These are phyloP conservation scores for Oxyteleia sp. DNA, from an alignment of 2,888 invertebrate genomes.

Conservation along the genomic window DNA sequence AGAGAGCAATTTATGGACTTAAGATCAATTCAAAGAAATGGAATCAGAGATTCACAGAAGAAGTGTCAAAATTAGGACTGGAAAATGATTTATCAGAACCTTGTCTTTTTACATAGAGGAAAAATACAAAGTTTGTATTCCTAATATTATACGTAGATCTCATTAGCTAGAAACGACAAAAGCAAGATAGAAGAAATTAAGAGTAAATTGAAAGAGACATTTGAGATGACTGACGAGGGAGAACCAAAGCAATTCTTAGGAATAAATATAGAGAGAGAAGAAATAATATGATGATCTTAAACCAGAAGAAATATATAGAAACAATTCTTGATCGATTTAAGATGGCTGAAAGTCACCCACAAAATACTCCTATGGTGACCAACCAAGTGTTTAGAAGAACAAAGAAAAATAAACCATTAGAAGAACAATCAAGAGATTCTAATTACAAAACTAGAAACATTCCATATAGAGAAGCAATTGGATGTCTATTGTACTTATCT, in stretches of 20 bases:
- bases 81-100: conserved; percentile 72
- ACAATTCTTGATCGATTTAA: conserved; percentile 55
- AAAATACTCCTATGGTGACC: conserved; percentile 68
- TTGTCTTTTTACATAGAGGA: conserved; percentile 73
- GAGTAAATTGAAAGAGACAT: conserved; percentile 52
- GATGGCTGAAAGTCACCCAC: conserved; percentile 43
- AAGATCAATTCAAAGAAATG: conserved; percentile 55
- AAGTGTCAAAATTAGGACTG: conserved; percentile 61
- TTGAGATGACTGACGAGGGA: conserved; percentile 75
- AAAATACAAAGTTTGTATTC: conserved; percentile 70
- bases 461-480: conserved; percentile 73
- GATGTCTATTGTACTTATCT: conserved; percentile 27
- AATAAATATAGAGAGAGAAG: conserved; percentile 69
- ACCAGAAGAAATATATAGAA: conserved; percentile 42
- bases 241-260: conserved; percentile 72
- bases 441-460: conserved; percentile 11
- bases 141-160: conserved; percentile 71
- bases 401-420: conserved; percentile 12
- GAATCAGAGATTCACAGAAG: conserved; percentile 65
- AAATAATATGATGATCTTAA: conserved; percentile 6
- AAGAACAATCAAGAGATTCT: conserved; percentile 6
- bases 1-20: conserved; percentile 39
- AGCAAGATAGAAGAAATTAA: conserved; percentile 66
- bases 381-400: conserved; percentile 55
- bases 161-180: conserved; percentile 71